Evolutionary conservation across 1,140 invertebrate species (phyloP).

Genomic region (Luehdorfia chinensis): DNA sequence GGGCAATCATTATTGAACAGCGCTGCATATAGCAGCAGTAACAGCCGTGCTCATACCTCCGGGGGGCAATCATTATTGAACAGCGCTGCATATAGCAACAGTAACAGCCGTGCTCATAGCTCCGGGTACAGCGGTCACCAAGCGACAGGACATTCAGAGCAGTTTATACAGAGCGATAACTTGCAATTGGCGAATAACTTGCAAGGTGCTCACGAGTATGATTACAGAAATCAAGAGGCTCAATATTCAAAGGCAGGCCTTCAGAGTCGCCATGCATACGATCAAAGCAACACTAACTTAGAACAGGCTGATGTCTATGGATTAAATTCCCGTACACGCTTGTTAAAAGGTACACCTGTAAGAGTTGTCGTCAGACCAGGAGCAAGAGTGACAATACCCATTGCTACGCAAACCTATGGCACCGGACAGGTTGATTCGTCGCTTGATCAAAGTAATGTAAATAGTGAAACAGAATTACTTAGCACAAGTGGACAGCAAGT

Average conservation of each 20-base stretch:
- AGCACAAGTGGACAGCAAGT: conserved; percentile 23
- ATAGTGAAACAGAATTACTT: conserved; percentile 44
- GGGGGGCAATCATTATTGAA: conserved; percentile 24
- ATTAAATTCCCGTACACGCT: conserved; percentile 28
- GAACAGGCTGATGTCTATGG: conserved; percentile 23
- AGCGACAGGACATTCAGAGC: conserved; percentile 22
- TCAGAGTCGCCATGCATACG: conserved; percentile 33
- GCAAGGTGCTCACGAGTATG: conserved; percentile 27
- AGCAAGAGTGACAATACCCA: conserved; percentile 42
- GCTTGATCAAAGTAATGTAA: conserved; percentile 38
- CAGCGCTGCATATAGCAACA: conserved; percentile 29
- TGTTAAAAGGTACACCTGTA: conserved; percentile 37
- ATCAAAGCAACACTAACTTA: conserved; percentile 29
- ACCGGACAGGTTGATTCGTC: conserved; percentile 27
- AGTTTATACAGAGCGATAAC: conserved; percentile 29
- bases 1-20: conserved; percentile 26
- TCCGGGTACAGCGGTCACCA: conserved; percentile 29
- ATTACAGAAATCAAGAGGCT: conserved; percentile 33
- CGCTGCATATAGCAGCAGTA: conserved; percentile 26
- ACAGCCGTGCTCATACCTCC: conserved; percentile 25
- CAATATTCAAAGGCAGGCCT: conserved; percentile 38
- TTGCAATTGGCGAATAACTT: conserved; percentile 32
- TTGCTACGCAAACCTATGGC: conserved; percentile 43
- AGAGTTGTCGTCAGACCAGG: conserved; percentile 54
- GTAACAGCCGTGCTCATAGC: conserved; percentile 25